Evolutionary conservation across 2,888 invertebrate species (phyloP), one percentile per base, ranked within the genome.

Genomic region (Morpho helenor): DNA sequence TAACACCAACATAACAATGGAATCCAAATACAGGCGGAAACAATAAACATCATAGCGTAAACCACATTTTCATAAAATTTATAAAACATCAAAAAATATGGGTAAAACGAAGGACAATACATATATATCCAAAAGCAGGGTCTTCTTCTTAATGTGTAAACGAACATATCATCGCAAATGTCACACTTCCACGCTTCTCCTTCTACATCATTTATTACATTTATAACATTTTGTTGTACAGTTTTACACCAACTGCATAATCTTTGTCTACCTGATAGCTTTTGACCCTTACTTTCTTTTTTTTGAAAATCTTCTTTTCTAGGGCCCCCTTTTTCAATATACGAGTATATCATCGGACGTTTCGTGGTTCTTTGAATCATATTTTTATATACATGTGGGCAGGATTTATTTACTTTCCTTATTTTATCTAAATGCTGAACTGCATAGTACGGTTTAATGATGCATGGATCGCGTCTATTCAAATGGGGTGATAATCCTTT

Each of bases 21-120:
- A 58, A 70, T 68, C 79, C 82, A 82, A 58, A 80, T 63, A 60
- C 75, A 74, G 9, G 70, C 16, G 4, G 76, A 65, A 54, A 73
- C 16, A 16, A 69, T 8, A 59, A 70, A 73, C 49, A 68, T 58
- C 5, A 70, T 57, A 58, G 55, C 67, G 62, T 46, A 66, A 8
- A 49, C 52, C 8, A 60, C 16, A 22, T 45, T 70, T 58, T 60
- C 44, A 40, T 55, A 69, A 54, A 65, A 65, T 63, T 65, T 70
- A 47, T 59, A 62, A 40, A 53, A 65, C 40, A 50, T 59, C 59
- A 73, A 49, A 53, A 74, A 70, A 16, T 54, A 50, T 2, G 74
- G 74, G 59, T 80, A 79, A 3, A 69, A 16, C 6, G 66, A 52
- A 42, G 77, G 77, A 16, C 65, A 75, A 5, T 39, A 44, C 8